Percentiles rank a stretch among this genome's conserved stretches.
Conservation (phyloP, 1,140 invertebrate species). For the Drosophila nebulosa region DNA sequence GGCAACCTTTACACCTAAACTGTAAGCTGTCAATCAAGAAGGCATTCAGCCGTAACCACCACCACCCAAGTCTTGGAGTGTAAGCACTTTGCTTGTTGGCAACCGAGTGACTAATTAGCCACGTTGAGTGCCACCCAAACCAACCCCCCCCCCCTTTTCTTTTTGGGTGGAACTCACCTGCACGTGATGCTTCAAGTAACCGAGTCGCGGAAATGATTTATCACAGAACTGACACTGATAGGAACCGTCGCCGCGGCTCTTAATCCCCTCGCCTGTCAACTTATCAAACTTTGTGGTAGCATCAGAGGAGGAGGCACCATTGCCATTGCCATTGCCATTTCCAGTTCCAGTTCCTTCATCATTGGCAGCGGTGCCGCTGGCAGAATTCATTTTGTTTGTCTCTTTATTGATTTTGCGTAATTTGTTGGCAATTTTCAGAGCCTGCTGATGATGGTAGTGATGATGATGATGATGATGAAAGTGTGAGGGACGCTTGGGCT, state of each 20-base stretch:
- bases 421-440: slow-evolving; percentile 74
- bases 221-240: slow-evolving; percentile 96
- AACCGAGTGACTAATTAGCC: slow-evolving; percentile 40
- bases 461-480: slow-evolving; percentile 67
- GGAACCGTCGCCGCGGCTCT: slow-evolving; percentile 82
- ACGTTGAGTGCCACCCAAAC: not conserved
- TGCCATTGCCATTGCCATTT: slow-evolving; percentile 5
- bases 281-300: slow-evolving; percentile 72
- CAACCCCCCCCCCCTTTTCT: no score
- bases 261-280: slow-evolving; percentile 80
- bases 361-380: not conserved
- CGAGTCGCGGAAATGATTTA: slow-evolving; percentile 92
- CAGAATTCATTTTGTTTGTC: slow-evolving; percentile 45
- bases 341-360: not conserved
- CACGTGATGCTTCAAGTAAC: slow-evolving; percentile 95
- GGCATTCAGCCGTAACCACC: not conserved
- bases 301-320: slow-evolving; percentile 22
- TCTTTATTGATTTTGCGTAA: slow-evolving; percentile 80
- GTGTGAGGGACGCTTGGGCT: slow-evolving; percentile 42
- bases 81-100: slow-evolving; percentile 36
- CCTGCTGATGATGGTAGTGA: slow-evolving; percentile 74
- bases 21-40: slow-evolving; percentile 1
- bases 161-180: slow-evolving; percentile 85
- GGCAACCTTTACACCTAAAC: not conserved
- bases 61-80: slow-evolving; percentile 2